Evolutionary conservation across 2,113 vertebrate genomes (phyloP), one percentile per base, ranked within the genome.

Genomic region (Cariama cristata): DNA sequence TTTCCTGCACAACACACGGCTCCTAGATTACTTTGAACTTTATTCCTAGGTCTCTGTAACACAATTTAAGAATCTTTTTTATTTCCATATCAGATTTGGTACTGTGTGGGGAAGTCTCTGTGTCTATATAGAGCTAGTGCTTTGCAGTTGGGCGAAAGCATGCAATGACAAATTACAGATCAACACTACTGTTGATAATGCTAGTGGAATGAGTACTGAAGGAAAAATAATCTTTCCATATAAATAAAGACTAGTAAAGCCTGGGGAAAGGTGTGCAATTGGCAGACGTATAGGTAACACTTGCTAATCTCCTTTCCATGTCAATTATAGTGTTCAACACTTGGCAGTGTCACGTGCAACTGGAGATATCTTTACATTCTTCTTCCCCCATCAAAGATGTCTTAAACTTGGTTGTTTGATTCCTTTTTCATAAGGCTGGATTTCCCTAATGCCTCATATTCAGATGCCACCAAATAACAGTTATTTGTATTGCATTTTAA

Each of bases 71-170:
- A 64, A 44, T 28, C 13, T 67, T 8, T 80, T 56, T 77, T 63
- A 52, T 63, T 92, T 96, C 63, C 26, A 11, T 71, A 23, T 77
- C 47, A 47, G 64, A 83, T 88, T 79, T 77, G 23, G 17, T 74
- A 42, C 60, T 21, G 6, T 32, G 53, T 82, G 27, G 11, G 15
- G 27, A 86, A 64, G 47, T n/a, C 15, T 68, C 19, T 44, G 8
- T 53, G 15, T 38, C 8, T 40, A 24, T 14, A 15, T 0, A 0
- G 63, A 69, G 45, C 0, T 4, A 12, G 47, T 50, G 52, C 18
- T 66, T 81, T 88, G 64, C 45, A 42, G 45, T 3, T 40, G 35
- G 21, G 19, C 40, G 40, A 79, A 79, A 40, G 32, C 0, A 0
- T 73, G 63, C 38, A 55, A 8, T 13, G 72, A 74, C 59, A n/a